A percentile compares a stretch with the other conserved stretches of the same genome.
These are phyloP conservation scores for Amiota communis DNA, from an alignment of 2,888 invertebrate species.

Conservation along the genomic window DNA sequence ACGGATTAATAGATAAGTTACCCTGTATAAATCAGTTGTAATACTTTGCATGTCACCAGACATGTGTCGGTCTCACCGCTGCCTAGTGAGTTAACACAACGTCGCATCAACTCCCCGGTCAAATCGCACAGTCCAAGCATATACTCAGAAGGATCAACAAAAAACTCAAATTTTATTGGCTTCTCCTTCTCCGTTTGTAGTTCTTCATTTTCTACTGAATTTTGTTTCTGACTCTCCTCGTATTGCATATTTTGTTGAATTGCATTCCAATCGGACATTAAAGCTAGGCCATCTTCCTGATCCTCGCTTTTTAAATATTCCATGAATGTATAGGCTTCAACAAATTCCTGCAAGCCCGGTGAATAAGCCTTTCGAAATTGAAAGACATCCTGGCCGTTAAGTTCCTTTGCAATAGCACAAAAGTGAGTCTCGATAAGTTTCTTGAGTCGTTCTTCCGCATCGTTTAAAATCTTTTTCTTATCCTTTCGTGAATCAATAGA, in stretches of 20 bases:
- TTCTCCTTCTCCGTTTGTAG: not conserved
- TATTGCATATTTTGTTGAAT: constrained; percentile 76
- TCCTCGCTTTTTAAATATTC: constrained; percentile 76
- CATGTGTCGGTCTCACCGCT: constrained; percentile 83
- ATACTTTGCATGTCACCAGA: constrained; percentile 80
- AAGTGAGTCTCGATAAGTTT: constrained; percentile 76
- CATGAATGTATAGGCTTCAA: constrained; percentile 88
- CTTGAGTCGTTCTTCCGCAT: constrained; percentile 80
- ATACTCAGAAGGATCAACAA: constrained; percentile 75
- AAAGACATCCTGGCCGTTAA: constrained; percentile 81
- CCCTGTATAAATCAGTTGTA: constrained; percentile 75
- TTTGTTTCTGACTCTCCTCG: constrained; percentile 19
- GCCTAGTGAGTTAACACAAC: constrained; percentile 87
- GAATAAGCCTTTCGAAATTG: constrained; percentile 81
- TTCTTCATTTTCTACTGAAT: not conserved
- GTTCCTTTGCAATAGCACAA: constrained; percentile 81
- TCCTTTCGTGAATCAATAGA: constrained; percentile 79
- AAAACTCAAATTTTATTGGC: constrained; percentile 50
- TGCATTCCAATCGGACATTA: constrained; percentile 77
- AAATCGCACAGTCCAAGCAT: constrained; percentile 89
- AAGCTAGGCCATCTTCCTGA: constrained; percentile 64
- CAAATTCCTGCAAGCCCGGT: constrained; percentile 83
- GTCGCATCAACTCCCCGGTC: constrained; percentile 92
- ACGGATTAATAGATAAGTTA: constrained; percentile 38
- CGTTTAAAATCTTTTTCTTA: constrained; percentile 75